These are phyloP conservation scores for Heptranchias perlo DNA, from an alignment of 2,113 vertebrate species.

Conservation along the genomic window DNA sequence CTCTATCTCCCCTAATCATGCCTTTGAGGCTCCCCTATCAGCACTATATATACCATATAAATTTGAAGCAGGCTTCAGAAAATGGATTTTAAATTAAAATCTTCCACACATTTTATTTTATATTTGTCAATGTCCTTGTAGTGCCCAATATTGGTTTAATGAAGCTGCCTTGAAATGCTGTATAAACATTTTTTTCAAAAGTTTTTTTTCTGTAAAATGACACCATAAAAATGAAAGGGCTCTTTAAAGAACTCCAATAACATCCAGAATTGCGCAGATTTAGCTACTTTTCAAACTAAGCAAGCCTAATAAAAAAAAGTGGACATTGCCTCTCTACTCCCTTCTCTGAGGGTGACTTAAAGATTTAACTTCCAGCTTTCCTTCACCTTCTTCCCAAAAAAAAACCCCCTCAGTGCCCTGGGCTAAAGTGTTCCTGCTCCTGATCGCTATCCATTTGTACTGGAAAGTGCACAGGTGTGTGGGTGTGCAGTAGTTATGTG, in stretches of 20 bases:
- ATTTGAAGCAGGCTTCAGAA: neutral
- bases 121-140: neutral
- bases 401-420: neutral
- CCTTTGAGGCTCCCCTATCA: neutral
- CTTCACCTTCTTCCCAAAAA: neutral
- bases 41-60: neutral
- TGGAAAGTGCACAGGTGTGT: neutral
- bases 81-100: neutral
- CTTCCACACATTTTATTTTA: neutral
- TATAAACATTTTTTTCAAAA: neutral
- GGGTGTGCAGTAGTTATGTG: neutral
- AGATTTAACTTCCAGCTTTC: neutral
- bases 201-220: neutral
- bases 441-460: neutral
- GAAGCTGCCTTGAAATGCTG: neutral
- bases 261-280: neutral
- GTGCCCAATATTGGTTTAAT: neutral
- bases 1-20: neutral
- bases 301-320: neutral
- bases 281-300: constrained; percentile 11
- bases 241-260: neutral
- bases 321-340: neutral
- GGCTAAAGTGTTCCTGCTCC: neutral
- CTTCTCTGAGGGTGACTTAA: neutral
- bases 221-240: neutral